Base-by-base conservation (phyloP, 2,113 vertebrate genomes). In the Pipra filicauda region DNA sequence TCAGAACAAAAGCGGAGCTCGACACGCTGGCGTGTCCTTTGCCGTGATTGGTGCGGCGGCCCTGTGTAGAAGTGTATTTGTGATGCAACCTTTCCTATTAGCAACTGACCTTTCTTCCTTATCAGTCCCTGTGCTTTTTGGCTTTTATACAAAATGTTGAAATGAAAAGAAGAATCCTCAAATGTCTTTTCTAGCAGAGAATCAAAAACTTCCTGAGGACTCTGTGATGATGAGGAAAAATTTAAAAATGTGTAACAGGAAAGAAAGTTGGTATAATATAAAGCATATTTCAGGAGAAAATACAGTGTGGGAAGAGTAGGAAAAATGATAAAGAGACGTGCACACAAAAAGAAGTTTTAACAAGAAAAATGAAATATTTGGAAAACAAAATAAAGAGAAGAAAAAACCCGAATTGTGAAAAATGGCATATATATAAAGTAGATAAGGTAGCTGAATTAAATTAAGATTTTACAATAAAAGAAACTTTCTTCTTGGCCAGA, bases 41-140 rank as follows among this genome's bases (percentile, higher is more conserved):
- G 57, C 54, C 8, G 7, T 0, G 1, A 72, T 54, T 89, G 85
- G 82, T 22, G 67, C 0, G 0, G 41, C 0, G 0, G 46, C 37
- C 22, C 54, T 3, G 16, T 30, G 35, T 10, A 55, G 46, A 73
- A 35, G 49, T 15, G 23, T 19, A 41, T 91, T 90, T 89, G 70
- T 79, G 89, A 89, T 37, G 66, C 51, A 94, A 21, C 80, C 37
- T 95, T 91, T 93, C 67, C 73, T 85, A 26, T 83, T 92, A 97
- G 72, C 67, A 90, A 31, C 28, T 85, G 76, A 90, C 88, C 85
- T 90, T 96, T 95, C 82, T 49, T 93, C 62, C 54, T 88, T 54
- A 92, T 90, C 85, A 83, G 33, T 64, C 12, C 33, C 37, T 9
- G 17, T 31, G 72, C 22, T 81, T 94, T 73, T 59, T 48, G 48